Evolutionary conservation across 2,888 invertebrate species (phyloP), one percentile per base, ranked within the genome.

Genomic region (Campopleginae sp.): DNA sequence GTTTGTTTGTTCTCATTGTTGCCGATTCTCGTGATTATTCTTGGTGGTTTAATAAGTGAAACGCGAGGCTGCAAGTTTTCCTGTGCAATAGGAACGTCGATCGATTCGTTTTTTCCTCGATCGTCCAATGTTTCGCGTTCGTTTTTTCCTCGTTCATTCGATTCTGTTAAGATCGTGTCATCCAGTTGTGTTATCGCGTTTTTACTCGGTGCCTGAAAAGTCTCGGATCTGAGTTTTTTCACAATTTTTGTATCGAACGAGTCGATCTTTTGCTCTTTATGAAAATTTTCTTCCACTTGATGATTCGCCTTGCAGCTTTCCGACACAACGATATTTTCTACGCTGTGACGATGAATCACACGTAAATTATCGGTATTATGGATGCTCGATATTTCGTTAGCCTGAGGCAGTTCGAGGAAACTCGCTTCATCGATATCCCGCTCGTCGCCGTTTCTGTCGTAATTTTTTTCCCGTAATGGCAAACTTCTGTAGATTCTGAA

Each of bases 401-500:
- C 71, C 79, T 77, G 72, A 19, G 77, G n/a, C 70, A 84, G 74
- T 71, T 51, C 44, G 10, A 71, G 58, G 42, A 74, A 87, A 77
- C 48, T 86, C 44, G 71, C 72, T 51, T 86, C 82, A 38, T 86
- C 89, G 75, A 72, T 86, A 31, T 76, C 82, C 44, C 58, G 51
- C 14, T 77, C 86, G 76, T 87, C 86, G 83, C 33, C 46, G 33
- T 31, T 80, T 42, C 48, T 44, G 12, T 82, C 58, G 86, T 94
- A 94, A 87, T 95, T 94, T 87, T 94, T 95, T 44, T 95, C 94
- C 72, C 95, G 90, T 6, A 90, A 94, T 23, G 96, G 96, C 44
- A 96, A 92, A 90, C 96, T 96, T 88, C 95, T 95, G 91, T 95
- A 95, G 80, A 95, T 94, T 87, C 95, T 94, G 90, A 95, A 93